Evolutionary conservation across 2,113 vertebrate species (phyloP), one percentile per base, ranked within the genome.

Genomic region (Neomonachus schauinslandi): DNA sequence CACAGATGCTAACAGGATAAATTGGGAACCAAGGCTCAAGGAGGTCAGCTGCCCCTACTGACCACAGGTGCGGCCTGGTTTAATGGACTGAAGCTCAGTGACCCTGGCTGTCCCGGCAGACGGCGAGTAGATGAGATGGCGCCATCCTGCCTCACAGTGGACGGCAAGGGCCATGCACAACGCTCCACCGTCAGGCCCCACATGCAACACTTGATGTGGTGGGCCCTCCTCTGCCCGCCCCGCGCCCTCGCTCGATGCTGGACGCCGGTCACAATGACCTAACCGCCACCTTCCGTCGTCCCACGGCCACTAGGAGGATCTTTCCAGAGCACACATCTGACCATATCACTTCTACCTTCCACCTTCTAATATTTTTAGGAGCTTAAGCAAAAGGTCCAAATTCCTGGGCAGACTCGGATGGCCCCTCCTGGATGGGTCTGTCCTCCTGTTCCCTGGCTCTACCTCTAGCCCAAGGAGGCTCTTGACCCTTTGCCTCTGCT

Each of bases 181-280:
- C 21, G 13, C 21, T 12, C 21, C 11, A 2, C 71, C 36, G 5
- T 1, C 36, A 24, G 36, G 36, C 22, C 71, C 36, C 21, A 13
- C 21, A 6, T 14, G 21, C 36, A 24, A 24, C 21, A 2, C 71
- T 39, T 65, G 2, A 39, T 14, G 71, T 12, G 10, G 5, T 11
- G 12, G 21, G 36, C 36, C 36, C 11, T 7, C 36, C 71, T 39
- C 21, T 24, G n/a, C 2, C 21, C 12, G 5, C 36, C 71, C 67
- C 0, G 36, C 2, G 0, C 80, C 55, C 80, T 7, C 5, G 14
- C 2, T 19, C 4, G 8, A 42, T 4, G 4, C 57, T 4, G 57
- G 24, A 83, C 36, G 1, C 74, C 14, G 1, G 15, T 10, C 81
- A 42, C 55, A 16, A 0, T 18, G 81, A 42, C 81, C 81, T 18